Base-by-base conservation (phyloP, 2,888 invertebrate genomes). In the Thymelicus acteon region DNA sequence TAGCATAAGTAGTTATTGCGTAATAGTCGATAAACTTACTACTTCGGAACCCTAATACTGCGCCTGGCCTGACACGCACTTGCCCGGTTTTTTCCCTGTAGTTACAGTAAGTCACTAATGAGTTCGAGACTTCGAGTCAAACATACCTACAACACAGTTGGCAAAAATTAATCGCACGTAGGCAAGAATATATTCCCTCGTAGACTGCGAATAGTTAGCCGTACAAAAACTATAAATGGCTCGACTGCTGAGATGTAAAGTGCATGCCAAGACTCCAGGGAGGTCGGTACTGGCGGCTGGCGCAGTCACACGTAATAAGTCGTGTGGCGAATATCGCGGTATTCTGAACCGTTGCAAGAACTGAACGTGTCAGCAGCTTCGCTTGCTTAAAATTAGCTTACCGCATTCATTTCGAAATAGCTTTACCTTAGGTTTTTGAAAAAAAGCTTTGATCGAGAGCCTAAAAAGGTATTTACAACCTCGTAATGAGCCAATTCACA, bases 261-360 rank as follows among this genome's bases (percentile, higher is more conserved):
- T 54, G 24, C 54, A 54, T 54, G 54, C 54, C 54, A 24, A 54
- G 24, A 24, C 24, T 12, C 54, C 24, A 24, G 54, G 54, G 48
- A 19, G 54, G 54, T 24, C 54, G 54, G 12, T 19, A 8, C 54
- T 54, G 24, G 4, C 24, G 54, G 4, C 54, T 54, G 24, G 4
- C 54, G 54, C 54, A 52, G 54, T 54, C 54, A 24, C 24, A 54
- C 54, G 54, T 54, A 54, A 54, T 52, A 52, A 0, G 54, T 54
- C 54, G 54, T 54, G 24, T 54, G 24, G 19, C 6, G 52, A 52
- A 52, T 19, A 52, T 44, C 12, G 44, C 12, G 19, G 49, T 52
- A 52, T 52, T 52, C 7, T n/a, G 15, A 19, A 19, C 15, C 49
- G 49, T 19, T 52, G 44, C 8, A 52, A 52, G 19, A 52, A 52